Conservation (phyloP, 2,797 vertebrate genomes). For the Galago senegalensis region DNA sequence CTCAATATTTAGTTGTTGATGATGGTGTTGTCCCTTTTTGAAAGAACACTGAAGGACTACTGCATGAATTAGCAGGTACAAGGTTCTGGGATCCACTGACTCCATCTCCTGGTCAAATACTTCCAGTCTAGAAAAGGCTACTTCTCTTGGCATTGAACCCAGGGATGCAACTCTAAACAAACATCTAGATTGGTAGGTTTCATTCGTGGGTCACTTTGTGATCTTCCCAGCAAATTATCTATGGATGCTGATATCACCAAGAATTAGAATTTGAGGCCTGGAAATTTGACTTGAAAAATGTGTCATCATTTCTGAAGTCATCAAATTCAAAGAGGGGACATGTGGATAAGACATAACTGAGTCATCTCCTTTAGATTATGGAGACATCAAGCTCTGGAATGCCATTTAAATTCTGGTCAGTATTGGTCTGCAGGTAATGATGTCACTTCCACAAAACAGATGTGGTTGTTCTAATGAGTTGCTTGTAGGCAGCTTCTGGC, state of each 20-base stretch:
- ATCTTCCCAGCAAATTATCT: conserved; percentile 17
- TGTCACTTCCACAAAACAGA: conserved; percentile 5
- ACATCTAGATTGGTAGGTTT: neutral
- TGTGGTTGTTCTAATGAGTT: neutral
- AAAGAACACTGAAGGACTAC: neutral
- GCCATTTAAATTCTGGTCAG: neutral
- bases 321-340: neutral
- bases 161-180: neutral
- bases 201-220: neutral
- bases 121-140: neutral
- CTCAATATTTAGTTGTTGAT: conserved; percentile 14
- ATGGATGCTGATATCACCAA: neutral
- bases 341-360: neutral
- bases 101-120: conserved; percentile 59
- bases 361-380: neutral
- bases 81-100: no score
- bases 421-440: neutral
- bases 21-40: neutral
- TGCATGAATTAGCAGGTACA: no score
- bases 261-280: neutral
- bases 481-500: neutral
- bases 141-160: neutral
- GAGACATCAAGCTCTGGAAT: neutral
- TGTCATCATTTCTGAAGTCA: neutral
- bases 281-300: conserved; percentile 48